Evolutionary conservation across 30 jellyfish, hydroid and myxozoan species (phyloP).

Genomic region (Aurelia coerulea): DNA sequence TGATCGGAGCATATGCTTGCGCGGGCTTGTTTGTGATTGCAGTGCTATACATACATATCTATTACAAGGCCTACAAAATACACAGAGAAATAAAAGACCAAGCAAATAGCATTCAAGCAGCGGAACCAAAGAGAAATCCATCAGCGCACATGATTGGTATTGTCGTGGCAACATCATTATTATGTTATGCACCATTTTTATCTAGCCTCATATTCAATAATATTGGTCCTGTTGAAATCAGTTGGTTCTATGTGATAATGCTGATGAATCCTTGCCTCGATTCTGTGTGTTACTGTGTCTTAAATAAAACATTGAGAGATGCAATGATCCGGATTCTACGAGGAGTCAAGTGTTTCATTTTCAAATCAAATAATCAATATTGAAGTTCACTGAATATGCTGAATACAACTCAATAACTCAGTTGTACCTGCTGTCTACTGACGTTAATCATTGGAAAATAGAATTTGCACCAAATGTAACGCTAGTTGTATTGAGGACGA

Average conservation of each 20-base stretch:
- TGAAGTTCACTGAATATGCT: no score
- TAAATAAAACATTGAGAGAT: slow-evolving; percentile 21
- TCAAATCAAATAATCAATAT: no score
- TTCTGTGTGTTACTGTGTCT: slow-evolving; percentile 30
- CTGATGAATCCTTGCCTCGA: slow-evolving; percentile 4
- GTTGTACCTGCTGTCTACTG: no score
- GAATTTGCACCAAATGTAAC: no score
- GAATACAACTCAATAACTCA: no score
- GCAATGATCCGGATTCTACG: background rate
- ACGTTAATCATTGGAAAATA: no score
- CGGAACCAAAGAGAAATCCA: background rate
- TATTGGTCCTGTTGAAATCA: background rate
- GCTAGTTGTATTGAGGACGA: no score
- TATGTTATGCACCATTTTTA: slow-evolving; percentile 34
- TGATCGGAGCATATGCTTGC: no score
- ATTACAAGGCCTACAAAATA: background rate
- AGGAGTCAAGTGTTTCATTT: no score
- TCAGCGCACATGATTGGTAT: slow-evolving; percentile 24
- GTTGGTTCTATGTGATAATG: slow-evolving; percentile 6
- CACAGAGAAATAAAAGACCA: slow-evolving; percentile 23
- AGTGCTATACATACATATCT: background rate
- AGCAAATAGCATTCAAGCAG: background rate
- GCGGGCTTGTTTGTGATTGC: slow-evolving; percentile 10
- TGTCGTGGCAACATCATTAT: slow-evolving; percentile 5
- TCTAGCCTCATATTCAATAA: background rate